Base-by-base conservation (phyloP, 2,113 vertebrate genomes). In the Sinocyclocheilus maitianheensis region DNA sequence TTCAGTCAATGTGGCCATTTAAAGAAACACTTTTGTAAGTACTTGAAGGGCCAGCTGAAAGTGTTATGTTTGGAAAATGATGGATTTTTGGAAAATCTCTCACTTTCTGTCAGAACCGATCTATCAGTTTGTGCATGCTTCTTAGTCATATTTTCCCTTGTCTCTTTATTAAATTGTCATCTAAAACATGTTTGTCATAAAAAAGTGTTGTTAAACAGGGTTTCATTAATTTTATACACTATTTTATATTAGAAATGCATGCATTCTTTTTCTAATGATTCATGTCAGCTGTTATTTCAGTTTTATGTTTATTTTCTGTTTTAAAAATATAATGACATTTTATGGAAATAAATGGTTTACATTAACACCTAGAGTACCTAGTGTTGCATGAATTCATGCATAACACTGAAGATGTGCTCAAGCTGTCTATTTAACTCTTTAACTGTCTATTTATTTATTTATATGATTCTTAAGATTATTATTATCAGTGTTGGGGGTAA, bases 221-320 rank as follows among this genome's bases (percentile, higher is more conserved):
- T 24, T 80, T 37, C 16, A 60, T 60, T 79, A n/a, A 79, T 79
- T 62, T 26, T 26, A n/a, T 81, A 63, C 60, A 46, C 60, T 34
- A 34, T 82, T 53, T 53, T 37, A 55, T 55, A 12, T 63, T 63
- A 20, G 13, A 69, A 71, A 82, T 82, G 43, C 81, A 82, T 65
- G 78, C 12, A 13, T 30, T 71, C 7, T 82, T 53, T 82, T 81
- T 81, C 8, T 30, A 67, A 43, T 9, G 30, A 24, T 20, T 63
- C 74, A 51, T 5, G 2, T 2, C 46, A 76, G 0, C 46, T 76
- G 43, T 76, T 77, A 30, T 34, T 77, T 72, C 40, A 43, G 18
- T n/a, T 67, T 34, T 34, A 34, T 51, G 18, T 48, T 53, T 53
- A 75, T 77, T 53, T 53, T 40, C 34, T 40, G n/a, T 77, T 7